Conservation (phyloP, 2,113 vertebrate species). For the Anhinga anhinga region DNA sequence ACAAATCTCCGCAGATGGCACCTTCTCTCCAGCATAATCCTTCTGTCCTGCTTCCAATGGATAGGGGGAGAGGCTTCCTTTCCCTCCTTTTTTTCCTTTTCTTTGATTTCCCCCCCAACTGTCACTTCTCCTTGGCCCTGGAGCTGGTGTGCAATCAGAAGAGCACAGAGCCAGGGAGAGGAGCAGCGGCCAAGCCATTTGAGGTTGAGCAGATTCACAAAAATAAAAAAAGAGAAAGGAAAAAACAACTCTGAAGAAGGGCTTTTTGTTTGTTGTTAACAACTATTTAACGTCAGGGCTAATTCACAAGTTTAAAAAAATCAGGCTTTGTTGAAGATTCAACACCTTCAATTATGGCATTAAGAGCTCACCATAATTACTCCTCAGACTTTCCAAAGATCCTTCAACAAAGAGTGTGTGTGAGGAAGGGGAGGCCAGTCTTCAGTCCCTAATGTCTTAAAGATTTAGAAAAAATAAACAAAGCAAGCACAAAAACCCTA, state of each 20-base stretch:
- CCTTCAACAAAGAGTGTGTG: neutral
- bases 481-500: neutral
- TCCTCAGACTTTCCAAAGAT: neutral
- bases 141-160: neutral
- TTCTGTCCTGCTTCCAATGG: neutral
- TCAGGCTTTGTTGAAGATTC: conserved; percentile 34
- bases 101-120: neutral
- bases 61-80: neutral
- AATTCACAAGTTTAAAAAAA: conserved; percentile 25
- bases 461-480: neutral
- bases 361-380: neutral
- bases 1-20: neutral
- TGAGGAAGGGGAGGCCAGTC: neutral
- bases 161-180: neutral
- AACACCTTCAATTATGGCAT: neutral
- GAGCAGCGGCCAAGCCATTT: neutral
- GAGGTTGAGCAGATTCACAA: neutral
- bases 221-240: neutral
- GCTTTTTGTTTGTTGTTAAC: neutral
- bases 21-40: neutral
- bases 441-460: neutral
- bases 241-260: neutral
- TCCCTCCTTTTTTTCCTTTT: neutral
- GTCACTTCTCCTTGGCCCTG: neutral
- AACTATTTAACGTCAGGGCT: neutral